These are phyloP conservation scores for Antedon mediterranea DNA, from an alignment of 53 echinoderm and acorn worm genomes.

Conservation along the genomic window DNA sequence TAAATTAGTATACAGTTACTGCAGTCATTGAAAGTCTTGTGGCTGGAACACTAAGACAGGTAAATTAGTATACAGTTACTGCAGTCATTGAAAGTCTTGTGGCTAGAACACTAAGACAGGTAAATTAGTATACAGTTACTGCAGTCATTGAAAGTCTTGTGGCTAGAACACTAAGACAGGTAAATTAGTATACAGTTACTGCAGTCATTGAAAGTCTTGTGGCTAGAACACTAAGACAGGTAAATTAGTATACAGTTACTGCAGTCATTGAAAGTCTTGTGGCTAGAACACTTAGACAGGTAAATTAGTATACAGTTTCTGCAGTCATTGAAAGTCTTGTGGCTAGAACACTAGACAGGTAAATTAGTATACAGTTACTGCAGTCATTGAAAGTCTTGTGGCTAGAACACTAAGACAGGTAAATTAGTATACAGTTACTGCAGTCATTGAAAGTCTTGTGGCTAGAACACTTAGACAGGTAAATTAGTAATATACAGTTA, in stretches of 20 bases:
- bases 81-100: conserved; percentile 96
- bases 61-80: not conserved
- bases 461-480: conserved; percentile 93
- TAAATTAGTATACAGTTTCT: not conserved
- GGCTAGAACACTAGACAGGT: conserved; percentile 93
- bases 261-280: conserved; percentile 96
- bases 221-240: conserved; percentile 89
- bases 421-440: not conserved
- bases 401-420: conserved; percentile 93
- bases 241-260: not conserved
- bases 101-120: conserved; percentile 89
- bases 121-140: not conserved
- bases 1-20: not conserved
- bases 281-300: conserved; percentile 89
- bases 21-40: conserved; percentile 93
- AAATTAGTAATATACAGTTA: too few relatives aligned
- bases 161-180: conserved; percentile 89
- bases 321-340: conserved; percentile 96
- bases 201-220: conserved; percentile 96
- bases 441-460: conserved; percentile 92
- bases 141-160: conserved; percentile 96
- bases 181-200: not conserved
- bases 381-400: conserved; percentile 92
- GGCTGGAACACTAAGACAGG: conserved; percentile 89
- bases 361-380: not conserved